Base-by-base conservation (phyloP, 2,888 invertebrate genomes). In the Chrysina gloriosa region DNA sequence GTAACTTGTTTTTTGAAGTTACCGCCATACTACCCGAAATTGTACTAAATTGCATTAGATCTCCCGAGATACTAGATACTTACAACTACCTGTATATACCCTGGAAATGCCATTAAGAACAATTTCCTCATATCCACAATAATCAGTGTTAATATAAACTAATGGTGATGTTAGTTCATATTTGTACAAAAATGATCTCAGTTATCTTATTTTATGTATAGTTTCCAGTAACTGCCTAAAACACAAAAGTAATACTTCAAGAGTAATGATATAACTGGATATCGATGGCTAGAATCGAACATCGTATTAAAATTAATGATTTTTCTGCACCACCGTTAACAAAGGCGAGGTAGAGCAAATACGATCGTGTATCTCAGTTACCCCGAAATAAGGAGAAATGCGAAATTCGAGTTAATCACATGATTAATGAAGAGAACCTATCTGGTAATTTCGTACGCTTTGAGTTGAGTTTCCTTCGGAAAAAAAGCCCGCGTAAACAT, bases 381-480 rank as follows among this genome's bases (percentile, higher is more conserved):
- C 54, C 42, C 58, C 56, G 69, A 71, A 71, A 56, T 69, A 69
- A 67, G 69, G 67, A 69, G 67, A 67, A 71, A 45, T 39, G 23
- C 63, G 52, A 56, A 65, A 66, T 54, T 70, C 69, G 70, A 71
- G 70, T 74, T 73, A 73, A 74, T 73, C 71, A 73, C 65, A 71
- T 73, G 73, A 73, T 75, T 75, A 73, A 73, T 75, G 73, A 72
- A 75, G 73, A 75, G 73, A 72, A 66, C 70, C 71, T 67, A 69
- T 69, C 63, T 39, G 70, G 71, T 73, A 73, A 75, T 73, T 73
- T 71, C 71, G 71, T 70, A 72, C 71, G 69, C 70, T 70, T 56
- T 39, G 48, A 65, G 23, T 11, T 14, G 31, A 50, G 50, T 34
- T 34, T 31, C 31, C 14, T 25, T 31, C 11, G 11, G n/a, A 50